Evolutionary conservation across 1,140 invertebrate species (phyloP).

Genomic region (Glossosoma conforme): DNA sequence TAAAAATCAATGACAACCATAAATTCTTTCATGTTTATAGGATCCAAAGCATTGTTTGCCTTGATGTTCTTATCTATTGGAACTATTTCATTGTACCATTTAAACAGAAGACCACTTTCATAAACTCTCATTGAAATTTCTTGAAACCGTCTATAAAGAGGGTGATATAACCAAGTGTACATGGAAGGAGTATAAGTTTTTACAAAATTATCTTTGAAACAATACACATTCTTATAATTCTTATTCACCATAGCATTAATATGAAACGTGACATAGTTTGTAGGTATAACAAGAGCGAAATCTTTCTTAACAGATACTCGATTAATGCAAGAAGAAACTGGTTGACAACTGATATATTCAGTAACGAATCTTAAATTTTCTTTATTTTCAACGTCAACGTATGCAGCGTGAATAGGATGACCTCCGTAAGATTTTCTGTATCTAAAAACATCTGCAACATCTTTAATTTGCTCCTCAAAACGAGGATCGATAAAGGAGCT

Average conservation of each 20-base stretch:
- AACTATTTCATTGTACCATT: constrained; percentile 8
- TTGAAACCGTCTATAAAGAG: constrained; percentile 4
- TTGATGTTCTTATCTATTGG: background rate
- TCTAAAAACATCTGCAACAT: background rate
- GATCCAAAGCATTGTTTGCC: no score
- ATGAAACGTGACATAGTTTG: constrained; percentile 13
- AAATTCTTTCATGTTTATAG: background rate
- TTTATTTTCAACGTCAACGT: constrained; percentile 8
- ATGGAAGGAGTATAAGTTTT: constrained; percentile 11
- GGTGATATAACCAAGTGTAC: constrained; percentile 14
- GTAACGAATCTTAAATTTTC: constrained; percentile 1
- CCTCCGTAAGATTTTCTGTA: constrained; percentile 4
- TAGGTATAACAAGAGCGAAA: constrained; percentile 13
- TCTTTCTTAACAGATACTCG: constrained; percentile 6
- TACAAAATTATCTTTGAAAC: background rate
- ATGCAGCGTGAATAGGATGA: constrained; percentile 9
- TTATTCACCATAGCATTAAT: background rate
- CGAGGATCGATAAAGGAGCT: constrained; percentile 12
- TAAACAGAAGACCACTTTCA: constrained; percentile 19
- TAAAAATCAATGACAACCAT: background rate
- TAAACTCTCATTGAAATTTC: constrained; percentile 10
- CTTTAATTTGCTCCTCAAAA: constrained; percentile 12
- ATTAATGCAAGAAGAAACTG: constrained; percentile 12
- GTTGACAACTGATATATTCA: constrained; percentile 12
- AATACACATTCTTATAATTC: constrained; percentile 3